Evolutionary conservation across 1,140 invertebrate genomes (phyloP), one percentile per base, ranked within the genome.

Genomic region (Bombus superbus): DNA sequence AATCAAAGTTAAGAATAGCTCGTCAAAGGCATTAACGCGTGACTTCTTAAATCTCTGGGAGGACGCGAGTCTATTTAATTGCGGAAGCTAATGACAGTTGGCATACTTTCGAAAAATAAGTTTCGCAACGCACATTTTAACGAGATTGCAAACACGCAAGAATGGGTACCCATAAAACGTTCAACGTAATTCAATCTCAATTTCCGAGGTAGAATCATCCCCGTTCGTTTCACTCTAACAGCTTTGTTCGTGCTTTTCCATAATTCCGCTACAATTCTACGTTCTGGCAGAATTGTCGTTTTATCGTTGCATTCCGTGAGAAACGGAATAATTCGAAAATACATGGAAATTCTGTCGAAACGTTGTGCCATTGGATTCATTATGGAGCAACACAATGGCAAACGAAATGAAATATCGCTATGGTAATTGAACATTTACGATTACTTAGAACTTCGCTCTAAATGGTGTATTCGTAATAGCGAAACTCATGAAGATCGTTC

Each of bases 51-150:
- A 71, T 71, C 38, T 40, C 69, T 40, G 2, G 69, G 22, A 2
- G 8, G 69, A 71, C n/a, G 11, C 25, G 9, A 15, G 38, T 8
- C 69, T 40, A 40, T 71, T 71, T 40, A 40, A 71, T 71, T 71
- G 69, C 38, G 38, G 69, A 40, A 71, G 69, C 38, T 40, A 40
- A 71, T 71, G 69, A 71, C 38, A 71, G 69, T 71, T 71, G 69
- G 69, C 69, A 71, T 40, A 40, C 69, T 71, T 40, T 71, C 69
- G 69, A 40, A 71, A 71, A 71, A 71, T 40, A 25, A 28, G 25
- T 71, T 40, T 68, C 66, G 38, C 69, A 71, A 40, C 9, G 68
- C 22, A 9, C 68, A 25, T 69, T 38, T 25, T 38, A 38, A 69
- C 69, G 10, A 71, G 38, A 40, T 28, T 40, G 38, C 38, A 28